phyloP scores from a whole-genome alignment of 2,797 vertebrate species.

The Rhyacichthys aspro region DNA sequence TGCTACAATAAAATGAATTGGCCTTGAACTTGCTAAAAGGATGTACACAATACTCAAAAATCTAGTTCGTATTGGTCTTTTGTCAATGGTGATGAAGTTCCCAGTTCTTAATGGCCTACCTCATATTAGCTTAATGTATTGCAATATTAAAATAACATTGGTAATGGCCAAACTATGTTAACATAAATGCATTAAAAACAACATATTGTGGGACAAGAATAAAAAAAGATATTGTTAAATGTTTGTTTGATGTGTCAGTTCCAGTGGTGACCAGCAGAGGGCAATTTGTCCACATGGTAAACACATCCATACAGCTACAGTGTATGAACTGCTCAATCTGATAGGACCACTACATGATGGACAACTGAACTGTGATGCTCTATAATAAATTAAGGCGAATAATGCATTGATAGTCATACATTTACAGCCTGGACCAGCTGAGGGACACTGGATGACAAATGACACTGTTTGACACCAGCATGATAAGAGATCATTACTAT shows the following conservation, averaged over 20 bases:
- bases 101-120: no score
- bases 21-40: no score
- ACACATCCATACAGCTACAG: conserved; percentile 32
- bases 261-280: conserved; percentile 59
- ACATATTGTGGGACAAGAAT: no score
- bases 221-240: no score
- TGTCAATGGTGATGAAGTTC: no score
- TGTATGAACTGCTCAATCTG: conserved; percentile 43
- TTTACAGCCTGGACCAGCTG: conserved; percentile 42
- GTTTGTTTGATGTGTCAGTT: conserved; percentile 4
- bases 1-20: no score
- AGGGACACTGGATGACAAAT: conserved; percentile 64
- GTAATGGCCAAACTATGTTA: no score
- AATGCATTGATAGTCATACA: conserved; percentile 59
- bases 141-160: no score
- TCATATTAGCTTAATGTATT: no score
- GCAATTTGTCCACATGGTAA: conserved; percentile 61
- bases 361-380: conserved; percentile 42
- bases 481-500: conserved; percentile 72
- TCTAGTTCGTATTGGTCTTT: no score
- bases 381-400: conserved; percentile 57
- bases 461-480: conserved; percentile 50
- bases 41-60: no score
- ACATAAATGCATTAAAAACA: no score
- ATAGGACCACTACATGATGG: conserved; percentile 51